A percentile compares a stretch with the other conserved stretches of the same genome.
These are phyloP conservation scores for Caenorhabditis tropicalis DNA, from an alignment of 1,140 invertebrate genomes.

Conservation along the genomic window DNA sequence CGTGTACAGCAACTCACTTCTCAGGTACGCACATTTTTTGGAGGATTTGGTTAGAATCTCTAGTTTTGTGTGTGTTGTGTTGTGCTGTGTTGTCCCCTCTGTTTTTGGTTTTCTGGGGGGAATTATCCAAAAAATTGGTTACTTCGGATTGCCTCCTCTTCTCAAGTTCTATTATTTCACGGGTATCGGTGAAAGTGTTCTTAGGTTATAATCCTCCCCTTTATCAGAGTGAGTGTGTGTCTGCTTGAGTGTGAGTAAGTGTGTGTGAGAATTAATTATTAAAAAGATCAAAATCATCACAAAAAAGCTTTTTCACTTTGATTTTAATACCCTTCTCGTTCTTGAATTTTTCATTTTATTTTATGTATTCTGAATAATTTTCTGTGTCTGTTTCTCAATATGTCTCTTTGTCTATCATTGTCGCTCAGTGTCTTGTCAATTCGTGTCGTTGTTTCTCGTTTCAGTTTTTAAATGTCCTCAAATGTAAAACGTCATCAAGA, in stretches of 20 bases:
- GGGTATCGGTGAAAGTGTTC: not conserved
- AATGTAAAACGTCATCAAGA: not conserved
- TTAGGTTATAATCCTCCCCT: not conserved
- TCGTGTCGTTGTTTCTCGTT: not conserved
- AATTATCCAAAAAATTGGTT: not conserved
- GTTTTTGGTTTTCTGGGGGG: not conserved
- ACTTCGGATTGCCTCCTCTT: not conserved
- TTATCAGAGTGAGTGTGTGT: not conserved
- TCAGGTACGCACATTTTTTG: constrained; percentile 54
- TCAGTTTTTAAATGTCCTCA: not conserved
- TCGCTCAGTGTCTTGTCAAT: not conserved
- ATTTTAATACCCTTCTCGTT: not conserved
- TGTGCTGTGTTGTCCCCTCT: not conserved
- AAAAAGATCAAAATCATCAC: not conserved
- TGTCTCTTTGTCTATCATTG: not conserved
- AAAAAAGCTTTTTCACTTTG: not conserved
- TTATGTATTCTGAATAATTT: not conserved
- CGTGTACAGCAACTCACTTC: constrained; percentile 51
- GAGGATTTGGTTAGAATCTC: constrained; percentile 41
- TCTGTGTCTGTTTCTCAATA: not conserved
- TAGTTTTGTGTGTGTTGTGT: not conserved
- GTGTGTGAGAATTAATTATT: not conserved
- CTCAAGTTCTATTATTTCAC: not conserved
- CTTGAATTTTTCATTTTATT: not conserved
- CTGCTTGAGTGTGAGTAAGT: constrained; percentile 12